Base-by-base conservation (phyloP, 2,888 invertebrate genomes). In the Belgica antarctica region DNA sequence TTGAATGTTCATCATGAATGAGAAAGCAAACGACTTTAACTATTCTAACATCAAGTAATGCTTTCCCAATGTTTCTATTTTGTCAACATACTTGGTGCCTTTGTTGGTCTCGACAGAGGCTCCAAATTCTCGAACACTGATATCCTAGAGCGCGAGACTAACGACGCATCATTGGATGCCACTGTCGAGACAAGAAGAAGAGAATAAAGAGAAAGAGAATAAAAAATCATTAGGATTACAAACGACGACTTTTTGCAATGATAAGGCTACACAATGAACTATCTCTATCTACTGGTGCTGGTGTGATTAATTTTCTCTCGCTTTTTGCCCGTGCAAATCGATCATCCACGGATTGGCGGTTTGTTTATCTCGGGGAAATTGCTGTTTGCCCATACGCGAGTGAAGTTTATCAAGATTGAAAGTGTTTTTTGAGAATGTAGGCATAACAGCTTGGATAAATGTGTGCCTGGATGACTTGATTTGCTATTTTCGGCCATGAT, bases 61-160 rank as follows among this genome's bases (percentile, higher is more conserved):
- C 52, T 52, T 46, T 46, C 22, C 22, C 5, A 8, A 31, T 19
- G 52, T 7, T 52, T 17, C 12, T 4, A 41, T n/a, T 10, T 22
- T 5, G 4, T 41, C 41, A 77, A 79, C 80, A 76, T 80, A 80
- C 80, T 80, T 80, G 80, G 78, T 74, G 77, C 75, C 78, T 79
- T 79, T 69, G 78, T 79, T 73, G 79, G 77, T 75, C 78, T 78
- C 76, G 79, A 78, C 75, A 79, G 77, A 74, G 77, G 76, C 76
- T 80, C 80, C 78, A 79, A 76, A 74, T 79, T 78, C 73, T 79
- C 77, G 74, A 79, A 76, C 74, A 79, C 76, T 72, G 78, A 78
- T 75, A 79, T 78, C 78, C 79, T 76, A 72, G 78, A 76, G 73
- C 75, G 76, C 72, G 75, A 74, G 65, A 78, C 72, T 73, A 76